Evolutionary conservation across 2,888 invertebrate species (phyloP), one percentile per base, ranked within the genome.

Genomic region (Erebia aethiops): DNA sequence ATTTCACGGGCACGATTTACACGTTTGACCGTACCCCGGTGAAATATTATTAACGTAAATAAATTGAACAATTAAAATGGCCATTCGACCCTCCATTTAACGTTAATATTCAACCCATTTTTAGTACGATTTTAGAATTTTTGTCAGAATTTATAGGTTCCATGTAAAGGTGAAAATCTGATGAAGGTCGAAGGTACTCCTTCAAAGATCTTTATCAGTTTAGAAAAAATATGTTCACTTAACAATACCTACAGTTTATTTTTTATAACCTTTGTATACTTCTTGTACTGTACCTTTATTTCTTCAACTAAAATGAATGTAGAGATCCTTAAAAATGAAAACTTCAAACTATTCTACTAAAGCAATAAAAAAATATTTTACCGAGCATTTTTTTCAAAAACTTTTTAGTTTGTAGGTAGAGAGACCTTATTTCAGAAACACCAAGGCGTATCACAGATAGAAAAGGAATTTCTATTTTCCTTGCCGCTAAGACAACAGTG

Each of bases 401-500:
- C 62, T 21, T 21, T 21, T 21, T 62, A 46, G 2, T 26, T 26
- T 2, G 18, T 62, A 62, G 61, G 11, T 16, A 21, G 18, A 3
- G 10, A 49, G 46, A 62, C 14, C 49, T 62, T 21, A 21, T 62
- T 62, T 18, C 8, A 54, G 64, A 64, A 54, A 64, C 54, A 64
- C 46, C 18, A 61, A 18, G 49, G n/a, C 46, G 21, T 62, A 62
- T 62, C 49, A 62, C 49, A 46, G 46, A 62, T 49, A 49, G 49
- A 62, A 64, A 54, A 64, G 26, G 64, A 64, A 64, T 64, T 64
- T 54, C 54, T 52, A 64, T 54, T 52, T 54, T 49, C 49, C 62
- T 82, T 79, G 76, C 76, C 68, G 75, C 78, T 79, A 81, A 84
- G 86, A 89, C 90, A 90, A 89, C 84, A 80, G 82, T 81, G 81